Base-by-base conservation (phyloP, 2,797 vertebrate species). In the Heterohyrax brucei region DNA sequence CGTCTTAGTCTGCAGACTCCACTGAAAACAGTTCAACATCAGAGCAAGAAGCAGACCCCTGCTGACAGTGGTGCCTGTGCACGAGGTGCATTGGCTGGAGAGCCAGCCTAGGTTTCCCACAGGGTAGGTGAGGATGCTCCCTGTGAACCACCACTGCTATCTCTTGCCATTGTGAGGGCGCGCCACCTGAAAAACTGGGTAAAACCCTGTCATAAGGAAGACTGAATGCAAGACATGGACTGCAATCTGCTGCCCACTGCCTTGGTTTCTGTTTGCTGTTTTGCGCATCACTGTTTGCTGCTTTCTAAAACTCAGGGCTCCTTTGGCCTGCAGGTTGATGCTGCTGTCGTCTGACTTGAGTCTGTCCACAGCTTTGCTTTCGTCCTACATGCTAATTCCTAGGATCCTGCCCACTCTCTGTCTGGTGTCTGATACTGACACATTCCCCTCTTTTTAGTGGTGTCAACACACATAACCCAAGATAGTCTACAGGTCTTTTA, bases 191-290 rank as follows among this genome's bases (percentile, higher is more conserved):
- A n/a, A 87, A 48, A 44, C 6, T 8, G 14, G 19, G 12, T 68
- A 44, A 89, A 93, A 26, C 56, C 2, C 5, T 56, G 3, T 48
- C 2, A 12, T n/a, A 21, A 48, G 33, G 33, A 87, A 28, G 39
- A 19, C 9, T 22, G 0, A 28, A 10, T 0, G 21, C n/a, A 30
- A 19, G 78, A 70, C 19, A 33, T 4, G 1, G 5, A 18, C 26
- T 46, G n/a, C 0, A 30, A 1, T 3, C 28, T 59, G 10, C 48
- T 70, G 26, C 13, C n/a, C 75, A 18, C 2, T 56, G 70, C 44
- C 28, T 59, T 50, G 44, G 3, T 59, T 82, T 53, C 39, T 90
- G 3, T 80, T 62, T 72, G 33, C 10, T 48, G 28, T 6, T 6
- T 94, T 84, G 28, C 1, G n/a, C 19, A 30, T 46, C 48, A 13